These are phyloP conservation scores for Piezodorus guildinii DNA, from an alignment of 1,140 invertebrate species.

Conservation along the genomic window DNA sequence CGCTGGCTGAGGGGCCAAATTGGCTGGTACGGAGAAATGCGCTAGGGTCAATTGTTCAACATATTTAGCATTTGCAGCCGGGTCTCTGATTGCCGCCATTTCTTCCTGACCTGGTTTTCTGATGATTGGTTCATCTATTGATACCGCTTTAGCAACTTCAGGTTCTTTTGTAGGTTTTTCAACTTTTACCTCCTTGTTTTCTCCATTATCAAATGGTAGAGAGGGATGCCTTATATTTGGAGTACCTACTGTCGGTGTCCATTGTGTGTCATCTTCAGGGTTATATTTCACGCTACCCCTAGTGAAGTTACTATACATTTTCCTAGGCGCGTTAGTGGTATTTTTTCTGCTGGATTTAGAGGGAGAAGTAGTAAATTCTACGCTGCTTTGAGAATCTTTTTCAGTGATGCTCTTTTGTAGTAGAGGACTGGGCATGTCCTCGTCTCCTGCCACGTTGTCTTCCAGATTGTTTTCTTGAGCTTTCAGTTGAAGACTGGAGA, in stretches of 20 bases:
- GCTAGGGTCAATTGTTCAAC: conserved; percentile 28
- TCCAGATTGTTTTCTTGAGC: neutral
- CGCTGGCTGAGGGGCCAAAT: conserved; percentile 12
- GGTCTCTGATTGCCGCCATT: neutral
- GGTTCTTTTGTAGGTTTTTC: neutral
- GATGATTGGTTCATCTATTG: neutral
- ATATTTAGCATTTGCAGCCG: conserved; percentile 22
- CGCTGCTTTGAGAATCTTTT: neutral
- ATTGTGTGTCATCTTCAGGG: conserved; percentile 3
- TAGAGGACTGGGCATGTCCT: neutral
- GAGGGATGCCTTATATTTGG: conserved; percentile 21
- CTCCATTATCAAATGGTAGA: conserved; percentile 15
- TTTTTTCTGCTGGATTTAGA: neutral
- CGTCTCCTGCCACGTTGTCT: neutral
- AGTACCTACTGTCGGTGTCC: conserved; percentile 1
- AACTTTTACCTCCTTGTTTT: neutral
- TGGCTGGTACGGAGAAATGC: conserved; percentile 25
- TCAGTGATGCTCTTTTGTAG: neutral
- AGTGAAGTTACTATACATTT: conserved; percentile 9
- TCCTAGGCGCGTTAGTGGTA: neutral
- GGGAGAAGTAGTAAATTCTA: neutral
- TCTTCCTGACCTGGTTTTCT: neutral
- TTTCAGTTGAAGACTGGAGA: too few relatives aligned
- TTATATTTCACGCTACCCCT: conserved; percentile 2
- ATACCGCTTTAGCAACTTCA: neutral